Conservation (phyloP, 2,797 vertebrate species). For the Furcifer pardalis region DNA sequence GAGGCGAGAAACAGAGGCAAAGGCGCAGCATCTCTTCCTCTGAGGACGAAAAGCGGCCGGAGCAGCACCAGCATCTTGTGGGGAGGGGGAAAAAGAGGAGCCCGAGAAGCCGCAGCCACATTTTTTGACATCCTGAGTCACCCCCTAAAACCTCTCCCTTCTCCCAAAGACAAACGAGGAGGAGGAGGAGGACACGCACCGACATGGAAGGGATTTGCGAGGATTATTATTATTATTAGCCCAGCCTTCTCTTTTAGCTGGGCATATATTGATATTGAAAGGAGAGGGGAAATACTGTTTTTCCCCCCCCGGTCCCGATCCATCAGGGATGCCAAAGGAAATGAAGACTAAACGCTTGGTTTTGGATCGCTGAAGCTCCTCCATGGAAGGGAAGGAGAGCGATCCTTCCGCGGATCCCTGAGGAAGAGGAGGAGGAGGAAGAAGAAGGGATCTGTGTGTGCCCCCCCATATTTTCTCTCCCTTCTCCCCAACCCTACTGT, state of each 20-base stretch:
- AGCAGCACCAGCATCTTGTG: no score
- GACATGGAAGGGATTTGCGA: conserved; percentile 67
- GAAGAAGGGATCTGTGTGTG: conserved; percentile 39
- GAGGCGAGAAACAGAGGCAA: conserved; percentile 39
- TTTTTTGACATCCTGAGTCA: conserved; percentile 54
- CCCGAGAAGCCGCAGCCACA: not conserved
- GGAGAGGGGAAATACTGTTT: not conserved
- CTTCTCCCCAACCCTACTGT: conserved; percentile 50
- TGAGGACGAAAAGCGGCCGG: not conserved
- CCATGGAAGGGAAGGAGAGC: conserved; percentile 46
- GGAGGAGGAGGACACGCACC: conserved; percentile 33
- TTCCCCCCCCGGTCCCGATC: conserved; percentile 43
- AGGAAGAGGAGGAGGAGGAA: conserved; percentile 48
- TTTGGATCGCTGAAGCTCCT: conserved; percentile 64
- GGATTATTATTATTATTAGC: conserved; percentile 53
- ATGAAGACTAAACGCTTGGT: conserved; percentile 62
- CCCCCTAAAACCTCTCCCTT: conserved; percentile 4
- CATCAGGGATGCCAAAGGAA: conserved; percentile 50
- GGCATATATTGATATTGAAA: conserved; percentile 43
- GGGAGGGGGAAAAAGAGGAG: no score
- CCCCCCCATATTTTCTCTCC: not conserved
- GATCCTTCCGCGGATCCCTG: conserved; percentile 50
- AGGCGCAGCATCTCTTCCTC: conserved; percentile 24
- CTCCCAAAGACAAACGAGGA: conserved; percentile 50
- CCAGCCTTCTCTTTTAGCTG: conserved; percentile 36